Base-by-base conservation (phyloP, 1,140 invertebrate species). In the Rhagoletis pomonella region DNA sequence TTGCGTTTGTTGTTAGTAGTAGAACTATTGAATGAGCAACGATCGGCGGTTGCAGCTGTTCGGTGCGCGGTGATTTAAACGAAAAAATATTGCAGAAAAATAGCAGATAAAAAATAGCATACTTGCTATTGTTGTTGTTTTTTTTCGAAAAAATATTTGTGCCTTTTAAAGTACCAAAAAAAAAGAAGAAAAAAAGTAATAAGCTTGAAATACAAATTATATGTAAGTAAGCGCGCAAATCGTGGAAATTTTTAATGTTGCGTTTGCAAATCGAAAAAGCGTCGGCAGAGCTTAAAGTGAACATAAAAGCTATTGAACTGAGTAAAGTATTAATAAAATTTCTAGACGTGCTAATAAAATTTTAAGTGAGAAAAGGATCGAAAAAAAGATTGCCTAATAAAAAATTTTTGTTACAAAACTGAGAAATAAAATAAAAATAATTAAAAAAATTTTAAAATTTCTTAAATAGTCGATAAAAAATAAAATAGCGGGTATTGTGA, bases 21-120 rank as follows among this genome's bases (percentile, higher is more conserved):
- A 4, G 17, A 50, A 14, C 4, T 14, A 81, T 10, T 19, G 73
- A 4, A 55, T 73, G 73, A 55, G 47, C 14, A 81, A 17, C 73
- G 73, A 19, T 81, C 47, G n/a, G 17, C n/a, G 73, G 19, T 81
- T 19, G 50, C 73, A 81, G 73, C 73, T 81, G 73, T 81, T 81
- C 29, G 29, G 73, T 55, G 69, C 69, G 12, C 47, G 47, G 44
- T 47, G 42, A 73, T 73, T 50, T n/a, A 62, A 62, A 62, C 17
- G 42, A 73, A n/a, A 60, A 17, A 47, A 73, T 47, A 44, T 58
- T 10, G 6, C 19, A 55, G 19, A n/a, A 29, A 55, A 55, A 29
- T n/a, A 50, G 2, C 14, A 81, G 47, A 17, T 55, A 17, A 55
- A 81, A 12, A 81, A 3, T 55, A 81, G 4, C 19, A 81, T n/a